A percentile compares a stretch with the other conserved stretches of the same genome.
Evolutionary conservation across 1,140 invertebrate species (phyloP).

Genomic region (Caenorhabditis brenneri): DNA sequence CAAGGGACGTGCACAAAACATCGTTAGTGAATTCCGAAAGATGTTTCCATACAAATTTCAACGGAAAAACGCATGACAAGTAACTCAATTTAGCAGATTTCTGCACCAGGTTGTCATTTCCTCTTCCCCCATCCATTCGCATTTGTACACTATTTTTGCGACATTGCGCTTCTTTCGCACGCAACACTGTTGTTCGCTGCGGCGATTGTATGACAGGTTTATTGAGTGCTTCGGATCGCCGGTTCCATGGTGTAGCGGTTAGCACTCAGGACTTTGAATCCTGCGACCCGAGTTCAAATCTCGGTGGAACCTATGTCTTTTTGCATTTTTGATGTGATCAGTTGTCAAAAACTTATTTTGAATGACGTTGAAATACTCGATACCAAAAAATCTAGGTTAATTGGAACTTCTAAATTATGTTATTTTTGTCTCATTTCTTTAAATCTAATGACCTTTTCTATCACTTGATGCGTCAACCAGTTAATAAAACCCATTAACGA

Average conservation of each 20-base stretch:
- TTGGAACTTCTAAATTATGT: not conserved
- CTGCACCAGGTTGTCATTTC: not conserved
- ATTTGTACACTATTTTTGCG: not conserved
- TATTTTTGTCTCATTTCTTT: slow-evolving; percentile 2
- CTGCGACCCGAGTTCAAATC: slow-evolving; percentile 70
- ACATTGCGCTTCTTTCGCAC: slow-evolving; percentile 1
- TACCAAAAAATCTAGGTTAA: not conserved
- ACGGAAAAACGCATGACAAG: slow-evolving; percentile 24
- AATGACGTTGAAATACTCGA: not conserved
- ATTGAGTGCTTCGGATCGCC: not conserved
- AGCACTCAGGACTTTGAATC: slow-evolving; percentile 70
- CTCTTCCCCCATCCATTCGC: not conserved
- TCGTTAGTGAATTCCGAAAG: slow-evolving; percentile 26
- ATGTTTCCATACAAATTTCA: not conserved
- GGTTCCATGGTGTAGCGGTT: slow-evolving; percentile 62
- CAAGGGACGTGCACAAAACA: not conserved
- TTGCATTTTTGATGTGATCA: not conserved
- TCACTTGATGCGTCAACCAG: slow-evolving; percentile 35
- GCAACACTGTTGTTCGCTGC: not conserved
- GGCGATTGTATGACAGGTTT: not conserved
- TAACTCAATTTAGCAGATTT: slow-evolving; percentile 39
- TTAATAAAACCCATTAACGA: slow-evolving; percentile 19
- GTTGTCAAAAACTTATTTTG: too few species aligned
- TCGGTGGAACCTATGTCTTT: slow-evolving; percentile 46
- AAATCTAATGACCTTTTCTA: not conserved